Base-by-base conservation (phyloP, 2,888 invertebrate genomes). In the Eremobia ochroleuca region DNA sequence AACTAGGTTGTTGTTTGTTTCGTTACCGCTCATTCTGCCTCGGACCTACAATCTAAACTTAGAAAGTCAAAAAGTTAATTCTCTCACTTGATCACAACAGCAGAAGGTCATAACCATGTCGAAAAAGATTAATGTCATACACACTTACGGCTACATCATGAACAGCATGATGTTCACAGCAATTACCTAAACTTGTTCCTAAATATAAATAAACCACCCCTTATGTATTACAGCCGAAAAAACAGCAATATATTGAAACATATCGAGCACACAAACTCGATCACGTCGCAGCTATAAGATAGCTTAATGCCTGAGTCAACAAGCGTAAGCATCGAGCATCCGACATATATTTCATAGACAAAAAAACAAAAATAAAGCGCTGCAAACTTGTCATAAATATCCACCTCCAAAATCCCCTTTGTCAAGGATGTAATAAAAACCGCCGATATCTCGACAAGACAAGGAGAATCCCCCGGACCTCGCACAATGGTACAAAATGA, bases 401-500 rank as follows among this genome's bases (percentile, higher is more conserved):
- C 90, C 89, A 90, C 90, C 91, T 89, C 88, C 84, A 80, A 91
- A 89, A 88, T 90, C 90, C 88, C 86, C 88, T 89, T 86, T 86
- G 88, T 89, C 83, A 84, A 83, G 89, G 89, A 90, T 89, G 89
- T 90, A 93, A 93, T 92, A 93, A 91, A 90, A 92, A 91, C 90
- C 92, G 76, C 90, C 91, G 89, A 91, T 91, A 92, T 90, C 90
- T 88, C 89, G 85, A 92, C 93, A 90, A 92, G 91, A 93, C 92
- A 92, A 90, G 93, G 91, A 91, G 91, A 94, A 93, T 92, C 93
- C 91, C 87, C 91, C 87, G 88, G 85, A 87, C 88, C 85, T 88
- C 88, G 85, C 91, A 93, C 94, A 94, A 94, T 92, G 92, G 91
- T 88, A 93, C 93, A 92, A 93, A 95, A 94, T 93, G 94, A 93